A percentile compares a stretch with the other conserved stretches of the same genome.
These are phyloP conservation scores for Alces alces DNA, from an alignment of 2,113 vertebrate genomes.

Conservation along the genomic window DNA sequence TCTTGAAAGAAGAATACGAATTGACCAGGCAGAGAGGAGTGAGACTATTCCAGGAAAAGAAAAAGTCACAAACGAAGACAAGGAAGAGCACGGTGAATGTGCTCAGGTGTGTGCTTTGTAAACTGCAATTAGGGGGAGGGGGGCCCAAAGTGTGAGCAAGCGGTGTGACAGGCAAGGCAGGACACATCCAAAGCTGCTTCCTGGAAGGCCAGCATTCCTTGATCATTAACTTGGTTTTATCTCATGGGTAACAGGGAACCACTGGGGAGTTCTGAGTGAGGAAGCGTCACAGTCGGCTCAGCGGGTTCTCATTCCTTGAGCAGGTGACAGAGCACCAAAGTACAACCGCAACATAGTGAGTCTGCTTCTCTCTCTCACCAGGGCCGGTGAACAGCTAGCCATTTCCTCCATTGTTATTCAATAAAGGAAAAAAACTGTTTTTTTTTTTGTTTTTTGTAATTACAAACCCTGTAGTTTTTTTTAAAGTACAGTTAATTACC, in stretches of 20 bases:
- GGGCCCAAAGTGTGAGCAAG: too few species aligned
- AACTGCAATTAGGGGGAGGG: too few species aligned
- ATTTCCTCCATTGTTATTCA: background rate
- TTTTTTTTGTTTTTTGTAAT: background rate
- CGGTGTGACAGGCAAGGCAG: background rate
- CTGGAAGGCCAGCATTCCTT: background rate
- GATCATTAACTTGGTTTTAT: background rate
- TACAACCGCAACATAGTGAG: background rate
- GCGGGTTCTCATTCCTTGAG: background rate
- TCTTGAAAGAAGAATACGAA: background rate
- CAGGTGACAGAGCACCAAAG: background rate
- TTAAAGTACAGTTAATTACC: background rate
- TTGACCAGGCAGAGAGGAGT: background rate
- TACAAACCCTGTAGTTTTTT: background rate
- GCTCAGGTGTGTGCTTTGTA: accelerated
- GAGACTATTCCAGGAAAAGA: background rate
- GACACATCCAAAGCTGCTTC: background rate
- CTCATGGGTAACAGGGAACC: background rate
- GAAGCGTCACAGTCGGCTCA: background rate
- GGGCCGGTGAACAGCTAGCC: background rate
- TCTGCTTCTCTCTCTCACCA: background rate
- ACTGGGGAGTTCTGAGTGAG: background rate
- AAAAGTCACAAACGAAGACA: background rate
- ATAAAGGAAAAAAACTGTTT: background rate
- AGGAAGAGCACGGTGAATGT: background rate